phyloP scores from a whole-genome alignment of 1,140 invertebrate genomes.

The Eulimnadia texana region DNA sequence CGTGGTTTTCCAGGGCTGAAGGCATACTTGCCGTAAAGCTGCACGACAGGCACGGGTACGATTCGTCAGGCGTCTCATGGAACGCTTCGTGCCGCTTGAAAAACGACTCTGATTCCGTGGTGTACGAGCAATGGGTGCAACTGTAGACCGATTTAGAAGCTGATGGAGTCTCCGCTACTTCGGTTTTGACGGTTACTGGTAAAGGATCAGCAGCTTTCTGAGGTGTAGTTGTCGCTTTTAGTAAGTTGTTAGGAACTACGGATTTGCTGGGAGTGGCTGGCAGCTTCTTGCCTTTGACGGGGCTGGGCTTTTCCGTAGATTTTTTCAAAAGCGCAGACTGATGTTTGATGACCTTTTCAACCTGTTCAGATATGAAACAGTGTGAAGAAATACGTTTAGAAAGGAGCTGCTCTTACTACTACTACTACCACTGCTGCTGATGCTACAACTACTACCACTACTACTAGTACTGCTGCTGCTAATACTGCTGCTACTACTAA shows the following conservation, averaged over 20 bases:
- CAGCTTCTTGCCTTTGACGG: neutral
- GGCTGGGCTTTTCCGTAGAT: neutral
- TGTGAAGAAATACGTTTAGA: too few relatives aligned
- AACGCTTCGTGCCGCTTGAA: neutral
- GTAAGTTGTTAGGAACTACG: neutral
- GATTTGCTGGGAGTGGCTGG: neutral
- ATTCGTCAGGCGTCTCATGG: neutral
- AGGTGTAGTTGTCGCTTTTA: neutral
- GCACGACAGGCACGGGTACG: neutral
- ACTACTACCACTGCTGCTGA: too few relatives aligned
- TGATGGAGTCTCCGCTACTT: neutral
- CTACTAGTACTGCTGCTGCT: too few relatives aligned
- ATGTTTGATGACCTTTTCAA: constrained; percentile 5
- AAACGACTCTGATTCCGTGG: neutral
- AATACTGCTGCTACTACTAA: too few relatives aligned
- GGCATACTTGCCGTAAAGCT: neutral
- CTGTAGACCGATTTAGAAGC: neutral
- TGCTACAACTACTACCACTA: too few relatives aligned
- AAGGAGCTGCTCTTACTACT: too few relatives aligned
- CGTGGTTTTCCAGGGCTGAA: neutral
- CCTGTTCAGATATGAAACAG: too few relatives aligned
- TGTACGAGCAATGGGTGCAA: neutral
- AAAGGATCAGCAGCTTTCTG: too few relatives aligned
- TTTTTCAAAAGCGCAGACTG: neutral
- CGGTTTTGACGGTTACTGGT: too few relatives aligned